Conservation (phyloP, 2,888 invertebrate species). For the Perizoma affinitatum region DNA sequence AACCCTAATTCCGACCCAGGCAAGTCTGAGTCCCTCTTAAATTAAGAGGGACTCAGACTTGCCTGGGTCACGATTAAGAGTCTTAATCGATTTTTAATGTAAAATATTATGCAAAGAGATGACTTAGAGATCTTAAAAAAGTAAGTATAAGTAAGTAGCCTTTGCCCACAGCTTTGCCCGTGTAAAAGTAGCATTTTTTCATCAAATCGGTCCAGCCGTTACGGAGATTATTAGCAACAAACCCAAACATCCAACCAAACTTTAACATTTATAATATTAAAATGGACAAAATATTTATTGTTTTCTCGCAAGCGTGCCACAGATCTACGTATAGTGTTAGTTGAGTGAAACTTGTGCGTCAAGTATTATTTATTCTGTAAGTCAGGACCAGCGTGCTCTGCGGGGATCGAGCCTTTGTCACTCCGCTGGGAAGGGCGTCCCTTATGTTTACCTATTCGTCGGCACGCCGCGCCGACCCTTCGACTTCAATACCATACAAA, state of each 20-base stretch:
- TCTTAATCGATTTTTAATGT: neutral
- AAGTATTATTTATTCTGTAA: constrained; percentile 10
- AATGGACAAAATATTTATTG: neutral
- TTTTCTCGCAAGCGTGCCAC: neutral
- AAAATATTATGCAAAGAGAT: constrained; percentile 1
- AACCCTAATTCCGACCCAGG: too few relatives aligned
- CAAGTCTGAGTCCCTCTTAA: too few relatives aligned
- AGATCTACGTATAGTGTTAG: neutral
- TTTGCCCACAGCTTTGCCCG: too few relatives aligned
- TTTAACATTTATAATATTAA: neutral
- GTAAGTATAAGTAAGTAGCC: too few relatives aligned
- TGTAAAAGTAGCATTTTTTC: too few relatives aligned
- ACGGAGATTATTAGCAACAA: too few relatives aligned
- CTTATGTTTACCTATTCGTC: constrained; percentile 58
- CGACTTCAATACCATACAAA: constrained; percentile 49
- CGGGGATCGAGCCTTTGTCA: constrained; percentile 61
- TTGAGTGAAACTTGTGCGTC: neutral
- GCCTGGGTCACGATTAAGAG: too few relatives aligned
- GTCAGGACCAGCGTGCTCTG: constrained; percentile 42
- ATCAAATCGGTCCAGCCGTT: too few relatives aligned
- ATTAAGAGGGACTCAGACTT: too few relatives aligned
- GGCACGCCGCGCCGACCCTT: constrained; percentile 61
- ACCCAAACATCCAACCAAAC: too few relatives aligned
- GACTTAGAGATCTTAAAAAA: neutral
- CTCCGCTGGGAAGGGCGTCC: constrained; percentile 55